Evolutionary conservation across 2,797 vertebrate species (phyloP).

Genomic region (Ctenosaura bakeri): DNA sequence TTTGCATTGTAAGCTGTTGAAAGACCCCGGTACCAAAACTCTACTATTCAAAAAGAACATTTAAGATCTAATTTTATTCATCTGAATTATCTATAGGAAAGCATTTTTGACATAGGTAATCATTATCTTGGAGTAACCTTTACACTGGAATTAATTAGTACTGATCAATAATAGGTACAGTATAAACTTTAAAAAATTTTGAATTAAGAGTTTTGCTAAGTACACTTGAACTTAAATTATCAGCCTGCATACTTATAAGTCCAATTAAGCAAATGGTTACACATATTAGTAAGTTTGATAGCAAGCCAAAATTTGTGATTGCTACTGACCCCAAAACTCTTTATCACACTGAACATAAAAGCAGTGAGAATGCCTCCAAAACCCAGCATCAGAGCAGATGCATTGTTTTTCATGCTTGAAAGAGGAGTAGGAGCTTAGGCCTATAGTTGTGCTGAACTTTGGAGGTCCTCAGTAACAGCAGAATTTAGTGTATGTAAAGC

Average conservation of each 20-base stretch:
- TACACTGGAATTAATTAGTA: not conserved
- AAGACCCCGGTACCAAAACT: not conserved
- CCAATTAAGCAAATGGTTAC: not conserved
- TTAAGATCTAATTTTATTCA: not conserved
- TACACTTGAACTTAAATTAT: not conserved
- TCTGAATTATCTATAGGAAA: not conserved
- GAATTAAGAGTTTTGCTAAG: not conserved
- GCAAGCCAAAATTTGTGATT: not conserved
- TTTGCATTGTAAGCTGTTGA: not conserved
- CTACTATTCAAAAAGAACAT: not conserved
- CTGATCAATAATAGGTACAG: not conserved
- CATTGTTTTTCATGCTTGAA: not conserved
- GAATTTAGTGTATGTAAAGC: not conserved
- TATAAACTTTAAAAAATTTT: not conserved
- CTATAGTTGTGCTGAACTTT: not conserved
- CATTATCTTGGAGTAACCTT: not conserved
- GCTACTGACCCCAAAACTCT: not conserved
- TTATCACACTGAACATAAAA: not conserved
- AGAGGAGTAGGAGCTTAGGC: not conserved
- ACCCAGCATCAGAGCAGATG: not conserved
- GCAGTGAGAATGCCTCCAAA: not conserved
- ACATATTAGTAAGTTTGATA: not conserved
- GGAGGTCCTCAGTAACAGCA: not conserved
- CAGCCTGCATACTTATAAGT: not conserved
- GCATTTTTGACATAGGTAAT: not conserved